These are phyloP conservation scores for Euura saliciscinereae DNA, from an alignment of 1,140 invertebrate genomes.

Conservation along the genomic window DNA sequence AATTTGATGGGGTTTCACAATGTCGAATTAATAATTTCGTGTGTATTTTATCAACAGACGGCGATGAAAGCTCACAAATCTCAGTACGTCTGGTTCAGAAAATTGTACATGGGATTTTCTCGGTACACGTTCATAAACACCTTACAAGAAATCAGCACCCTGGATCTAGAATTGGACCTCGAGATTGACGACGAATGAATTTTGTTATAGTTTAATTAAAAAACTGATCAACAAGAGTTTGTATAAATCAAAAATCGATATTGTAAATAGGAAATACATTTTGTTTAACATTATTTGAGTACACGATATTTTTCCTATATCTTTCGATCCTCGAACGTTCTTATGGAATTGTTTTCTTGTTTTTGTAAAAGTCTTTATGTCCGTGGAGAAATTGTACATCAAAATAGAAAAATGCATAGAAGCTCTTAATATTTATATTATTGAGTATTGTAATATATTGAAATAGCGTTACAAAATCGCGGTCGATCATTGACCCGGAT, in stretches of 20 bases:
- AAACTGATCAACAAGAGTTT: background rate
- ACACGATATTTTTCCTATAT: too few relatives aligned
- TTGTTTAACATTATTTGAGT: background rate
- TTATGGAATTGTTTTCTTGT: too few relatives aligned
- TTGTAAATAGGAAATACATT: background rate
- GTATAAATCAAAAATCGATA: background rate
- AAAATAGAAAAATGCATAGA: too few relatives aligned
- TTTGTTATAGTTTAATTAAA: background rate
- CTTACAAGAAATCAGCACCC: conserved; percentile 71
- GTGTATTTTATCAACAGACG: conserved; percentile 46
- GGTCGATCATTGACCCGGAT: too few relatives aligned
- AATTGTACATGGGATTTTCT: conserved; percentile 88
- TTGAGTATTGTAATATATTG: too few relatives aligned
- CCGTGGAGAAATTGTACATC: too few relatives aligned
- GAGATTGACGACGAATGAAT: conserved; percentile 67
- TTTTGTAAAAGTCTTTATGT: too few relatives aligned
- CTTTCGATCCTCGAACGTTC: too few relatives aligned
- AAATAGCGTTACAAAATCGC: too few relatives aligned
- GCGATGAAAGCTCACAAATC: conserved; percentile 88
- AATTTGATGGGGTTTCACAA: conserved; percentile 15
- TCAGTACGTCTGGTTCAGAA: conserved; percentile 92
- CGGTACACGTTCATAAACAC: conserved; percentile 92
- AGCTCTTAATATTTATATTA: too few relatives aligned
- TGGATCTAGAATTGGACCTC: conserved; percentile 76
- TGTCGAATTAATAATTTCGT: conserved; percentile 45